Evolutionary conservation across 1,140 invertebrate species (phyloP).

Genomic region (Atta colombica): DNA sequence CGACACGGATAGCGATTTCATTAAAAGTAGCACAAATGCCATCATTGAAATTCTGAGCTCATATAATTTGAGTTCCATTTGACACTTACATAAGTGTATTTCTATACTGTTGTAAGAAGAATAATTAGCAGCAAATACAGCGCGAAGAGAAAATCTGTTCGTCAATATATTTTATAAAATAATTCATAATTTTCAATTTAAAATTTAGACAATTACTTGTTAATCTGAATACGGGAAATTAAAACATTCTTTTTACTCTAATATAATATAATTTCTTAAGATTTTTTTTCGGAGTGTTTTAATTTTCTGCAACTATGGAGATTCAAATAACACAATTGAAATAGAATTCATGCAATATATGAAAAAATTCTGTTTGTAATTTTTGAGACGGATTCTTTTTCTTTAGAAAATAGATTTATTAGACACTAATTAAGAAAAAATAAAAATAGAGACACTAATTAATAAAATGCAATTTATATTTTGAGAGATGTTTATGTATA

Average conservation of each 20-base stretch:
- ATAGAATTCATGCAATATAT: too few relatives aligned
- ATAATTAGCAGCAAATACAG: slow-evolving; percentile 9
- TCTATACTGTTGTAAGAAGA: neutral
- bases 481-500: neutral
- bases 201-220: neutral
- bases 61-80: slow-evolving; percentile 46
- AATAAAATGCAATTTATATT: neutral
- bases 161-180: neutral
- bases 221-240: neutral
- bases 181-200: neutral
- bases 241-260: neutral
- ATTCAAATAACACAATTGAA: too few relatives aligned
- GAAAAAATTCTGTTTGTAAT: too few relatives aligned
- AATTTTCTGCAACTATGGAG: too few relatives aligned
- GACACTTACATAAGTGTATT: slow-evolving; percentile 40
- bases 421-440: too few relatives aligned
- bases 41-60: slow-evolving; percentile 43
- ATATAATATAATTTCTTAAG: neutral
- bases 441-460: neutral
- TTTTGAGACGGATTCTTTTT: too few relatives aligned
- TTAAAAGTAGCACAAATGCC: slow-evolving; percentile 20
- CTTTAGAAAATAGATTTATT: too few relatives aligned
- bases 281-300: neutral
- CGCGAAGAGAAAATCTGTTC: neutral
- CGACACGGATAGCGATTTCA: slow-evolving; percentile 17